A percentile compares a stretch with the other conserved stretches of the same genome.
These are phyloP conservation scores for Acleris sparsana DNA, from an alignment of 2,888 invertebrate genomes.

Conservation along the genomic window DNA sequence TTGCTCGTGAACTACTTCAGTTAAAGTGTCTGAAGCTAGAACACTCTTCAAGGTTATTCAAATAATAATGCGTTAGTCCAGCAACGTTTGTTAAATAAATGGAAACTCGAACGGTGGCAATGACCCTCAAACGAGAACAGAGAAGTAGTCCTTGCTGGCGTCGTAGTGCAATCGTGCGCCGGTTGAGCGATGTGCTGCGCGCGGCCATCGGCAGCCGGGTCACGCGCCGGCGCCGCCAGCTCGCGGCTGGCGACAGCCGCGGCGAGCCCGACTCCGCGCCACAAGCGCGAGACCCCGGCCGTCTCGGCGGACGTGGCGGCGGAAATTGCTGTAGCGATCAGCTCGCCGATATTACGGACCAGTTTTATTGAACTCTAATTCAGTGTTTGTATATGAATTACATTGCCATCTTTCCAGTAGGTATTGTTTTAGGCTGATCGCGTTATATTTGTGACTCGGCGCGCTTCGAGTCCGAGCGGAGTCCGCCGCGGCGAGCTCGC, in stretches of 20 bases:
- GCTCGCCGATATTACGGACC: constrained; percentile 8
- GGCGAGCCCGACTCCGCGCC: not conserved
- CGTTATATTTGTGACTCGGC: too few relatives aligned
- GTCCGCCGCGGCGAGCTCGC: constrained; percentile 30
- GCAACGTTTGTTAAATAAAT: not conserved
- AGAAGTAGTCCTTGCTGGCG: constrained; percentile 15
- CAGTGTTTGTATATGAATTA: too few relatives aligned
- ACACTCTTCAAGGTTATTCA: not conserved
- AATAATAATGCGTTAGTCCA: not conserved
- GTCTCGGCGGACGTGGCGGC: constrained; percentile 14
- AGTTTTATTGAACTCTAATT: not conserved
- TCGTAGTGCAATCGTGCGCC: constrained; percentile 12
- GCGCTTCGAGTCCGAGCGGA: not conserved
- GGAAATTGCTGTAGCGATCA: constrained; percentile 24
- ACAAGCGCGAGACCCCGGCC: constrained; percentile 11
- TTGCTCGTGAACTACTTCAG: too few relatives aligned
- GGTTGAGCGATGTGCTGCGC: not conserved
- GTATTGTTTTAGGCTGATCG: too few relatives aligned
- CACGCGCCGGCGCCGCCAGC: constrained; percentile 15
- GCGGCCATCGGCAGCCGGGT: constrained; percentile 8
- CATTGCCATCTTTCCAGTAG: too few relatives aligned
- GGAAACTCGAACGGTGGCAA: not conserved
- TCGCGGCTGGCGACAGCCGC: constrained; percentile 12
- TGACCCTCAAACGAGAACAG: constrained; percentile 20
- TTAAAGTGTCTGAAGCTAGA: not conserved